Conservation (phyloP, 2,113 vertebrate genomes). For the Otus sunia region DNA sequence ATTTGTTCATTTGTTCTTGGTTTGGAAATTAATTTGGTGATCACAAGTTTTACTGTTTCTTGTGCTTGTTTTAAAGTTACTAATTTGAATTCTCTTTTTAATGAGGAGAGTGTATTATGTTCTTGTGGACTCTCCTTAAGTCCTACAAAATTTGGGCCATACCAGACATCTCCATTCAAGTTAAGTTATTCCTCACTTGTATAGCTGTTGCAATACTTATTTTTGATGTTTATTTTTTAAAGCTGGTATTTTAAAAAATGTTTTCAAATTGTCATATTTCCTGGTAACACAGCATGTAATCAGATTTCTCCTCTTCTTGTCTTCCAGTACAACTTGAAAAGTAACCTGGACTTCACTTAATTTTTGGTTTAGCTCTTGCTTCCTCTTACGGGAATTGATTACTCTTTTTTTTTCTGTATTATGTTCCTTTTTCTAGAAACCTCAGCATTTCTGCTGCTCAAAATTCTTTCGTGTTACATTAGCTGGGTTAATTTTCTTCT, state of each 20-base stretch:
- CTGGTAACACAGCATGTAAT: neutral
- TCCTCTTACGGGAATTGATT: neutral
- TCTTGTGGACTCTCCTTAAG: neutral
- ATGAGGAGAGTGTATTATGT: neutral
- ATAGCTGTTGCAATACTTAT: neutral
- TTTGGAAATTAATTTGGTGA: neutral
- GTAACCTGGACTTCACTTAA: neutral
- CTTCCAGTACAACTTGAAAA: neutral
- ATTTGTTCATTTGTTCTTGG: neutral
- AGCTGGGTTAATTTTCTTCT: neutral
- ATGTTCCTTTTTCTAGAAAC: neutral
- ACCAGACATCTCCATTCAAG: neutral
- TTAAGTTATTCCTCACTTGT: neutral
- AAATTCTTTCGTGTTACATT: neutral
- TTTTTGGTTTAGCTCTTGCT: neutral
- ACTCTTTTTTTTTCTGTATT: neutral
- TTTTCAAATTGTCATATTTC: neutral
- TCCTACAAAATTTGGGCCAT: neutral
- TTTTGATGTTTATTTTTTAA: neutral
- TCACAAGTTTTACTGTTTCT: neutral
- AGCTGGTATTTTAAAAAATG: neutral
- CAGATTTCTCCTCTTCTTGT: neutral
- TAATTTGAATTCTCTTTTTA: neutral
- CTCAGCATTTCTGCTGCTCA: neutral
- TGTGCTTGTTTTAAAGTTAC: neutral